Conservation (phyloP, 1,140 invertebrate species). For the Drosophila bocqueti region DNA sequence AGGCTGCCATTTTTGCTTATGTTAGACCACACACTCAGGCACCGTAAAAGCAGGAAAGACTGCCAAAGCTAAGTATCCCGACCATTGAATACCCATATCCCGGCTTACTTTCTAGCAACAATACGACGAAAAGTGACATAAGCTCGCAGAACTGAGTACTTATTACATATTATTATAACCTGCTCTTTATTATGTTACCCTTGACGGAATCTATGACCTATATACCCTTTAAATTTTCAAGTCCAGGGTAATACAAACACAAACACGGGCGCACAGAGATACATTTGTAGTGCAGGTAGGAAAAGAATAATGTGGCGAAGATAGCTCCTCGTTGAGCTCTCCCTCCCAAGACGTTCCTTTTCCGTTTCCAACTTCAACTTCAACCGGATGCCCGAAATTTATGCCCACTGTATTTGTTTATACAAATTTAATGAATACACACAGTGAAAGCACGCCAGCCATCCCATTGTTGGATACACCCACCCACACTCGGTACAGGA, state of each 20-base stretch:
- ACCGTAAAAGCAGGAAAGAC: neutral
- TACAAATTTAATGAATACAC: constrained; percentile 84
- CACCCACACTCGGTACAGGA: neutral
- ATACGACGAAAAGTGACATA: neutral
- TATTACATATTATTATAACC: neutral
- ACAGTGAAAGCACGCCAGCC: constrained; percentile 23
- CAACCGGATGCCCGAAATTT: constrained; percentile 60
- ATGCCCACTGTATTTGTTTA: constrained; percentile 80
- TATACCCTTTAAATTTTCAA: neutral
- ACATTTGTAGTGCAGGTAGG: constrained; percentile 43
- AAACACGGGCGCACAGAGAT: constrained; percentile 18
- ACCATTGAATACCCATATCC: neutral
- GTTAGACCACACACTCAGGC: constrained; percentile 44
- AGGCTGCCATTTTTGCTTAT: constrained; percentile 71
- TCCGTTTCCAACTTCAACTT: constrained; percentile 30
- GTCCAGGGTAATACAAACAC: constrained; percentile 16
- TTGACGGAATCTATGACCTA: neutral
- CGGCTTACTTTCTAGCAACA: neutral
- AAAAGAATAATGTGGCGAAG: constrained; percentile 68
- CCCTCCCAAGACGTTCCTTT: constrained; percentile 30
- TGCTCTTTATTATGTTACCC: neutral
- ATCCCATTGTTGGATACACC: constrained; percentile 36
- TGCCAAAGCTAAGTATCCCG: neutral
- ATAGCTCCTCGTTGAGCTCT: constrained; percentile 36
- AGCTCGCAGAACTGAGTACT: neutral